Evolutionary conservation across 2,888 invertebrate species (phyloP), one percentile per base, ranked within the genome.

Genomic region (Oscheius sp.): DNA sequence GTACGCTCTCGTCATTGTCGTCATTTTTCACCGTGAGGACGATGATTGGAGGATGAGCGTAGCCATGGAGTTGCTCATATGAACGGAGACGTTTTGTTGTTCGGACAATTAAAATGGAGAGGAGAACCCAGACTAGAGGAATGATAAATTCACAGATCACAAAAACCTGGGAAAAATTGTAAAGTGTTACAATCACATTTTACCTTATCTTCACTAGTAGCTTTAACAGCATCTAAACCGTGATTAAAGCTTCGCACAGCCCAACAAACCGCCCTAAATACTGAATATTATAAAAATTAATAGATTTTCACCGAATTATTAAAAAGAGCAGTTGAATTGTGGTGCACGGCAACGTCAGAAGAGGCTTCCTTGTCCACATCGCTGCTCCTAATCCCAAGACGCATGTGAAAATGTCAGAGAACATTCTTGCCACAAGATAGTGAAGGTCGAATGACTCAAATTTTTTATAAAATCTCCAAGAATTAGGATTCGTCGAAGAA

Each of bases 1-100:
- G 83, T 52, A 83, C 83, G 69, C 82, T 82, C 53, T 83, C 83
- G 68, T 83, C 83, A 69, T 83, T 83, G 35, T 83, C 83, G 63
- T 83, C 83, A 46, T 83, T 83, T 64, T 83, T 83, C 61, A 83
- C 79, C 0, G 83, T 83, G 12, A 83, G 73, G 6, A 83, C 82
- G 25, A 83, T 83, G 58, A 83, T 77, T 9, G 83, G 83, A 5
- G 83, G 83, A 49, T 80, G 78, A 6, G 81, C 82, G 61, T 83
- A 83, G 23, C 83, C 82, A 43, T 82, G 80, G 0, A 79, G 71
- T 43, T 80, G 81, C 45, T 81, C 81, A 52, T 77, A 83, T 35
- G 76, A 76, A 23, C 78, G 74, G 3, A 81, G 75, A 12, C 75
- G 68, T 1, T 77, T 78, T n/a, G 77, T 82, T 2, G 83, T 79